A percentile compares a stretch with the other conserved stretches of the same genome.
Conservation (phyloP, 2,113 vertebrate species). For the Phyllostomus discolor region DNA sequence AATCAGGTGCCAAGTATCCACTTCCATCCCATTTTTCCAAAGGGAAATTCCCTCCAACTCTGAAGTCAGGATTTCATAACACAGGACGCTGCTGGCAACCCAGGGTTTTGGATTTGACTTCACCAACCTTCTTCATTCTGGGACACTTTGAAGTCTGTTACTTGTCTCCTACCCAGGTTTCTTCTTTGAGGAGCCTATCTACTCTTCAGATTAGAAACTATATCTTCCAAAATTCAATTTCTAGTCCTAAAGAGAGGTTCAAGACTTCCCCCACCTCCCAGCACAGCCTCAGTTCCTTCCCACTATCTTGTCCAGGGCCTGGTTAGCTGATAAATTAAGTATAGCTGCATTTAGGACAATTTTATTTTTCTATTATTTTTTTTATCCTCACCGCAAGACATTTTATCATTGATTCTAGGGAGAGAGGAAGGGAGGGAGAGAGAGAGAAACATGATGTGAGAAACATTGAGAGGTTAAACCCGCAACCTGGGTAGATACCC, state of each 20-base stretch:
- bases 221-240: slow-evolving; percentile 35
- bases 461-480: too few relatives aligned
- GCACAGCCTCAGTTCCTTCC: neutral
- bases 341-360: neutral
- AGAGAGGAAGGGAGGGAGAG: too few relatives aligned
- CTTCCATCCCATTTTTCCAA: neutral
- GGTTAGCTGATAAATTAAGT: neutral
- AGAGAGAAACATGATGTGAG: too few relatives aligned
- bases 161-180: neutral
- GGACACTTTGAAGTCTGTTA: neutral
- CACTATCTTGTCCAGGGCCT: neutral
- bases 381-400: too few relatives aligned
- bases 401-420: too few relatives aligned
- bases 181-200: neutral
- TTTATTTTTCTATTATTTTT: neutral
- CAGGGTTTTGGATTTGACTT: neutral
- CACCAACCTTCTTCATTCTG: neutral
- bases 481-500: too few relatives aligned
- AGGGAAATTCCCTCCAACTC: slow-evolving; percentile 11
- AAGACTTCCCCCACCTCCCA: neutral
- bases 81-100: neutral
- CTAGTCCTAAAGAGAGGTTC: neutral
- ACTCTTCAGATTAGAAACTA: neutral
- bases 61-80: slow-evolving; percentile 42
- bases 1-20: neutral